Evolutionary conservation across 2,113 vertebrate genomes (phyloP).

Genomic region (Saguinus imperator): DNA sequence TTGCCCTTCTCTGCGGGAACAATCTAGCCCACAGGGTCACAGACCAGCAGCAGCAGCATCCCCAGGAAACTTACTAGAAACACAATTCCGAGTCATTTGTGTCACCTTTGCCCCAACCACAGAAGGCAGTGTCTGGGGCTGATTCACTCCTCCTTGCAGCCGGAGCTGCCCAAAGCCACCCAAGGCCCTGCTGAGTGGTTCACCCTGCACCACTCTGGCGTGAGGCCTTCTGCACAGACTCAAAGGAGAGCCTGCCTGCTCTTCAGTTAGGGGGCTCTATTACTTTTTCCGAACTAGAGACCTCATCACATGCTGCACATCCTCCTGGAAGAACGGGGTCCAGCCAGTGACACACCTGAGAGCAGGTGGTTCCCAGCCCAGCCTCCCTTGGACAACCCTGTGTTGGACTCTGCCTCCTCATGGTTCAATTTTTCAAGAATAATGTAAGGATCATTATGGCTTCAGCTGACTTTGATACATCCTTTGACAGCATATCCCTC

Average conservation of each 20-base stretch:
- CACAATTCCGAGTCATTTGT: accelerated
- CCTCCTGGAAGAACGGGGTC: accelerated
- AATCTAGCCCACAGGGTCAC: not conserved
- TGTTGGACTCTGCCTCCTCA: not conserved
- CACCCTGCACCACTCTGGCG: accelerated
- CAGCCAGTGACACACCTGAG: not conserved
- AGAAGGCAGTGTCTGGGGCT: not conserved
- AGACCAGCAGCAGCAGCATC: not conserved
- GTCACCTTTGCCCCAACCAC: not conserved
- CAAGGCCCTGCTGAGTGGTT: not conserved
- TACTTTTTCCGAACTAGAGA: not conserved
- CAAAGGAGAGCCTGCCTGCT: accelerated
- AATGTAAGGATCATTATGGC: accelerated
- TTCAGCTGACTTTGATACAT: not conserved
- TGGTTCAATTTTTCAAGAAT: accelerated
- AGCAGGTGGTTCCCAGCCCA: not conserved
- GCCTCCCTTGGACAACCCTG: not conserved
- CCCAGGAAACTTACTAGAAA: not conserved
- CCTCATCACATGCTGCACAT: accelerated
- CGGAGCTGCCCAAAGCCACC: not conserved
- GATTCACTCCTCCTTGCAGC: not conserved
- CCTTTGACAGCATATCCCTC: accelerated
- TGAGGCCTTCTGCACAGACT: not conserved
- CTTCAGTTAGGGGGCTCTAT: accelerated
- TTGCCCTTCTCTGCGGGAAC: not conserved